A percentile compares a stretch with the other conserved stretches of the same genome.
phyloP scores from a whole-genome alignment of 2,113 vertebrate species.

The Atlantisia rogersi region DNA sequence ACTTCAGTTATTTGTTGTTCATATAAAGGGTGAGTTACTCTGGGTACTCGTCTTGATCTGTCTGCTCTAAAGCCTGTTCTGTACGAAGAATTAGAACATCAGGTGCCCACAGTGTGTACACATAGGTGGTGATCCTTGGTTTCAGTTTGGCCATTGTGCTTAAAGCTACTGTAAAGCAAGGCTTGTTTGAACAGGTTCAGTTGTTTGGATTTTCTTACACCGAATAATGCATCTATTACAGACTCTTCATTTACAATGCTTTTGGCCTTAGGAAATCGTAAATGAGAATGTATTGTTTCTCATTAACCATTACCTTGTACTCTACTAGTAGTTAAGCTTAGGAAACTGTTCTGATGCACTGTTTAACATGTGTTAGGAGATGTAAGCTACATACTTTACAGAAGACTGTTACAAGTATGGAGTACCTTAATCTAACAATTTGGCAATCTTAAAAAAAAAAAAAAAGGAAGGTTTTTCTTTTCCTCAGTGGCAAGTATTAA shows the following conservation, averaged over 20 bases:
- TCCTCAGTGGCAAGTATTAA: background rate
- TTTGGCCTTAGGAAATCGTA: background rate
- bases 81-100: background rate
- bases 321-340: background rate
- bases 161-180: background rate
- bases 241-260: background rate
- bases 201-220: background rate
- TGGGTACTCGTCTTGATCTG: background rate
- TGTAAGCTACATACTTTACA: background rate
- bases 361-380: background rate
- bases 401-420: background rate
- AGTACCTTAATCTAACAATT: background rate
- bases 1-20: background rate
- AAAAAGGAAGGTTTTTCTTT: background rate
- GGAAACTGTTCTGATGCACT: background rate
- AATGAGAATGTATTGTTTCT: background rate
- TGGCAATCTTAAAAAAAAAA: background rate
- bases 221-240: background rate
- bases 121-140: background rate
- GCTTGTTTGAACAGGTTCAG: background rate
- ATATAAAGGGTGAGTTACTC: background rate
- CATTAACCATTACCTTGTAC: background rate
- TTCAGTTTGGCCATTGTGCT: background rate
- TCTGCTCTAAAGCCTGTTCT: background rate
- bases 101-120: background rate